Percentiles rank a stretch among this genome's conserved stretches.
Evolutionary conservation across 2,113 vertebrate species (phyloP).

Genomic region (Brachirus orientalis): DNA sequence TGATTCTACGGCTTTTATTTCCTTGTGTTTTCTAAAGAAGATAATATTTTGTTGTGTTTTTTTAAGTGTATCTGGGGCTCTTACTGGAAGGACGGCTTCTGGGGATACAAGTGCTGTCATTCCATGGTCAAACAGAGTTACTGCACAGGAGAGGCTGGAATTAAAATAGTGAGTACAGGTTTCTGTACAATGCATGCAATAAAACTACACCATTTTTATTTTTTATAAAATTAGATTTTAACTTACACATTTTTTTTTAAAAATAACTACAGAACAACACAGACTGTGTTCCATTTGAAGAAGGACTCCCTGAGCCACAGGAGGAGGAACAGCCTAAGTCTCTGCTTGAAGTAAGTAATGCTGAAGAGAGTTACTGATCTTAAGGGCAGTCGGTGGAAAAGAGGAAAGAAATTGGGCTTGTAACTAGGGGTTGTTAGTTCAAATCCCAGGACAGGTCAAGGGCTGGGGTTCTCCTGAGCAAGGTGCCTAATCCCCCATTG

Average conservation of each 20-base stretch:
- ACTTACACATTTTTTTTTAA: not conserved
- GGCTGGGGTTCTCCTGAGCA: no score
- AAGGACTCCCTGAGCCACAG: constrained; percentile 75
- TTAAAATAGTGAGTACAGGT: constrained; percentile 83
- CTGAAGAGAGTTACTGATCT: not conserved
- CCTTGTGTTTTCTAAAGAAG: not conserved
- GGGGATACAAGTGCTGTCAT: constrained; percentile 97
- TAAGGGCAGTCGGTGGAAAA: no score
- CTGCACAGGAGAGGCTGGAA: constrained; percentile 93
- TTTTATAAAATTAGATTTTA: not conserved
- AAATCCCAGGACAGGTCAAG: no score
- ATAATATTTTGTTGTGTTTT: not conserved
- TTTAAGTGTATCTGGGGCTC: constrained; percentile 96
- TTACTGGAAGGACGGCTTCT: constrained; percentile 93
- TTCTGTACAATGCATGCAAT: not conserved
- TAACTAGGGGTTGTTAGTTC: no score
- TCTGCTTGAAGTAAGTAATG: constrained; percentile 87
- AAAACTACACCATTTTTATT: not conserved
- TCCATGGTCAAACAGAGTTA: constrained; percentile 97
- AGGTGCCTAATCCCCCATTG: not conserved
- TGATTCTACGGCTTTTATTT: not conserved
- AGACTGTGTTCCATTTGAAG: constrained; percentile 80
- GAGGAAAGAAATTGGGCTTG: no score
- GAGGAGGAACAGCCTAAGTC: constrained; percentile 85
- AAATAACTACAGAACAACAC: constrained; percentile 50